Evolutionary conservation across 2,113 vertebrate species (phyloP), one percentile per base, ranked within the genome.

Genomic region (Gopherus flavomarginatus): DNA sequence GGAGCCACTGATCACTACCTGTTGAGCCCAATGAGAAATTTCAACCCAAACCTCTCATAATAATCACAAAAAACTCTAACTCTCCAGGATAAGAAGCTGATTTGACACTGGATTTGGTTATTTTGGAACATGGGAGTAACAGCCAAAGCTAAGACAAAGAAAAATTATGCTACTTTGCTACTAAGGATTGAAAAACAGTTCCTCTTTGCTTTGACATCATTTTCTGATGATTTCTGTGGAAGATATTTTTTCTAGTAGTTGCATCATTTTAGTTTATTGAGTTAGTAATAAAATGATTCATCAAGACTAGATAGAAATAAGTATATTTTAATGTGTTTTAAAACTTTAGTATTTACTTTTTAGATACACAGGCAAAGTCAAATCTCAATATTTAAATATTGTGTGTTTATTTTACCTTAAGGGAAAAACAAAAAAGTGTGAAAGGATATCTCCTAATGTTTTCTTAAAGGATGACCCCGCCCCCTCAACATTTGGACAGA

Each of bases 91-190:
- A 90, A 88, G 85, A 90, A 95, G 80, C 52, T 87, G 91, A 87
- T 82, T 92, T 94, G 93, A 90, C 85, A 87, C n/a, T 78, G 72
- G 49, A 92, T 11, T 86, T 59, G 96, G 86, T 97, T 94, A 26
- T 86, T 26, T 81, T 92, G 80, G 57, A 93, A 92, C 50, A 44
- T 88, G 52, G 0, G 0, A 93, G 22, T 31, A 94, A 42, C 14
- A 29, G n/a, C 69, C 35, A 4, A 81, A 96, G 89, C 52, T 88
- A 59, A 92, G 87, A 81, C 59, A 92, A 93, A 87, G 50, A 57
- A 62, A 11, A 91, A 89, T 26, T 65, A 65, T 85, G 69, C 2
- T 86, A 83, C n/a, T 52, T 54, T 81, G 38, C 21, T 42, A 38
- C 77, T 5, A 4, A 6, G 42, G 87, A 54, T 77, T 11, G 29